Percentiles rank a stretch among this genome's conserved stretches.
Evolutionary conservation across 2,113 vertebrate species (phyloP).

Genomic region (Gopherus flavomarginatus): DNA sequence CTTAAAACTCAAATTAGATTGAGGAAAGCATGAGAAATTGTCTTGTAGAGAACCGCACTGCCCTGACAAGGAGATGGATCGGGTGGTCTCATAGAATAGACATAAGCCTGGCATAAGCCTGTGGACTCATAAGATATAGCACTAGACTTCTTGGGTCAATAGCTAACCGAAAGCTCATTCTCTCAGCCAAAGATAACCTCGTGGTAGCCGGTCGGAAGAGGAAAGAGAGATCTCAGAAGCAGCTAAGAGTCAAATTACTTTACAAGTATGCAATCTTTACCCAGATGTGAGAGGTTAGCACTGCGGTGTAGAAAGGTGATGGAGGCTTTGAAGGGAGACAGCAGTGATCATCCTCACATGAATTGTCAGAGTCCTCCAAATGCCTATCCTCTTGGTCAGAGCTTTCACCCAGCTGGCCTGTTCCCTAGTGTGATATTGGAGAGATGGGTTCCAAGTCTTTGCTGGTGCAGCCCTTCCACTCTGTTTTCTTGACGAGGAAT

Average conservation of each 20-base stretch:
- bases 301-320: background rate
- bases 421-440: background rate
- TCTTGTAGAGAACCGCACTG: background rate
- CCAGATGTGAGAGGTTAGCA: background rate
- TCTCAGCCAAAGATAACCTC: background rate
- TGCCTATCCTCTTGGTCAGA: background rate
- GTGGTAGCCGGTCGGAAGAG: background rate
- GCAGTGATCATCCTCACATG: background rate
- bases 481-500: background rate
- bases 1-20: background rate
- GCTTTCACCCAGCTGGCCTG: background rate
- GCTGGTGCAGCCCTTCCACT: background rate
- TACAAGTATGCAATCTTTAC: background rate
- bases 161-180: background rate
- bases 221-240: background rate
- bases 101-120: background rate
- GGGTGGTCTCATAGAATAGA: background rate
- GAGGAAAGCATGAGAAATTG: background rate
- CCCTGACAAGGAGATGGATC: background rate
- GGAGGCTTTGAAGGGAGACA: background rate
- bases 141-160: background rate
- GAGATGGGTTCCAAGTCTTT: too few relatives aligned
- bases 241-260: background rate
- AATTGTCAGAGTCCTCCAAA: background rate
- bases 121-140: background rate